A percentile compares a stretch with the other conserved stretches of the same genome.
Conservation (phyloP, 2,113 vertebrate genomes). For the Pseudopipra pipra region DNA sequence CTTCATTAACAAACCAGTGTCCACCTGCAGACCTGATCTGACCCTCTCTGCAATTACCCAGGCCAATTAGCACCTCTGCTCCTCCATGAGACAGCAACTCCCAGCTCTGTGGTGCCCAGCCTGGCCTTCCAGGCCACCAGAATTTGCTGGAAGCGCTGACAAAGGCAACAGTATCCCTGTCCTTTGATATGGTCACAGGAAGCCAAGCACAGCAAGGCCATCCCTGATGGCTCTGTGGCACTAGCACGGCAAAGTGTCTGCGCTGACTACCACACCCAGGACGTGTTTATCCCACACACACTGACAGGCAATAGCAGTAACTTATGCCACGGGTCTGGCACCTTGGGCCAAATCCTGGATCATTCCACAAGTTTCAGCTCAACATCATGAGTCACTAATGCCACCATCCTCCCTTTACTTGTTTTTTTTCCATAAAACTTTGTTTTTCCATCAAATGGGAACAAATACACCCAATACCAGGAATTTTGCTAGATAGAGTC, state of each 20-base stretch:
- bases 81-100: background rate
- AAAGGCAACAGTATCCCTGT: background rate
- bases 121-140: background rate
- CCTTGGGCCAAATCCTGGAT: background rate
- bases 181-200: fast-evolving
- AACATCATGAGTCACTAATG: background rate
- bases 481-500: conserved; percentile 60
- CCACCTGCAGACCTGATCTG: background rate
- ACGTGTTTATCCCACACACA: background rate
- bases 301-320: background rate
- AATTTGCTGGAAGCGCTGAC: background rate
- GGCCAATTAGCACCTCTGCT: background rate
- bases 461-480: conserved; percentile 35
- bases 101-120: fast-evolving
- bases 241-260: background rate
- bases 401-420: background rate
- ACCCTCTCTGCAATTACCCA: background rate
- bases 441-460: conserved; percentile 26
- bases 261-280: fast-evolving
- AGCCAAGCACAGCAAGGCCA: background rate
- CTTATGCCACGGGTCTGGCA: background rate
- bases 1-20: background rate
- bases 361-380: background rate
- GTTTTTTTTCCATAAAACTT: background rate
- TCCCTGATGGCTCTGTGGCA: background rate